Evolutionary conservation across 1,140 invertebrate genomes (phyloP).

Genomic region (Trinorchestia longiramus): DNA sequence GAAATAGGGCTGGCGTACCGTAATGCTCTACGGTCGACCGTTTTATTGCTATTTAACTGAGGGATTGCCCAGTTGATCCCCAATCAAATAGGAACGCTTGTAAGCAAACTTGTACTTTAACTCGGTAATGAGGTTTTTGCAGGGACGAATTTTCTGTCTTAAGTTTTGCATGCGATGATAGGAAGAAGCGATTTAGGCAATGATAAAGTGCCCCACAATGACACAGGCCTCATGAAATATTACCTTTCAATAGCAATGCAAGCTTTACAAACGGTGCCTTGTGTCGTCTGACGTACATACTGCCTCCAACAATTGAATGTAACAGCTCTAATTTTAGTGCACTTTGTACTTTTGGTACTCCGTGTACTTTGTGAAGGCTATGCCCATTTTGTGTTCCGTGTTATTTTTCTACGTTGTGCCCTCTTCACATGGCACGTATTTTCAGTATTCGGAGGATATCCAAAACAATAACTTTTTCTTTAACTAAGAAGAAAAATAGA

Average conservation of each 20-base stretch:
- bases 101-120: constrained; percentile 11
- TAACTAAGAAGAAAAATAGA: too few relatives aligned
- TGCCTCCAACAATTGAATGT: not conserved
- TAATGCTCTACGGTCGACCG: not conserved
- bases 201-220: constrained; percentile 1
- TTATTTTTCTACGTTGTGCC: not conserved
- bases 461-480: too few relatives aligned
- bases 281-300: not conserved
- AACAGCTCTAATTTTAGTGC: not conserved
- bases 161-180: constrained; percentile 1
- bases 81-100: not conserved
- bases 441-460: not conserved
- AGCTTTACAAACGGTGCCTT: not conserved
- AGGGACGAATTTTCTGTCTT: not conserved
- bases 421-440: not conserved
- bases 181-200: not conserved
- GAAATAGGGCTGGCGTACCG: not conserved
- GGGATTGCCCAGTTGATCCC: not conserved
- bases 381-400: not conserved
- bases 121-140: not conserved
- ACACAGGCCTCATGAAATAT: constrained; percentile 7
- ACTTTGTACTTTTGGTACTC: not conserved
- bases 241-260: not conserved
- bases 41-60: constrained; percentile 17
- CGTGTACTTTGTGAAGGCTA: not conserved